Evolutionary conservation across 2,113 vertebrate species (phyloP), one percentile per base, ranked within the genome.

Genomic region (Trogon melanurus): DNA sequence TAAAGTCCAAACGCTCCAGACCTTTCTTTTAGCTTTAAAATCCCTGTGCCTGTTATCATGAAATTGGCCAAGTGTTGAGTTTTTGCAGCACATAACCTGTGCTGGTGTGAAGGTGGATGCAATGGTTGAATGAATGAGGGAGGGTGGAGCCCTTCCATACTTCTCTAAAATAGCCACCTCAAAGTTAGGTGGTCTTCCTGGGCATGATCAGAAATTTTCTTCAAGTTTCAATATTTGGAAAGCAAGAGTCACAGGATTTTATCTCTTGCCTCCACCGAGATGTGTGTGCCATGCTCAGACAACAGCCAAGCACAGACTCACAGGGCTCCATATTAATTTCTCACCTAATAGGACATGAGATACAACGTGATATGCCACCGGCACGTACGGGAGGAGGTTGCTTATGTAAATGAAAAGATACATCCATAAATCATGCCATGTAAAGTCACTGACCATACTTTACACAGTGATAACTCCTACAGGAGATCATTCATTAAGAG

Each of bases 141-240:
- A 85, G 51, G 53, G 57, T 48, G 91, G 86, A 92, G 67, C 71
- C 88, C 85, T 78, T 47, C 85, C 45, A 53, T 29, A 5, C 45
- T 48, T 62, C 89, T 71, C 74, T 26, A 45, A 29, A 73, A 82
- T 50, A 50, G 58, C 79, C 48, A 26, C 67, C 66, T 58, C 85
- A 69, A 84, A 96, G 69, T 18, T 47, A 91, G 89, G 71, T 88
- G 79, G 36, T 87, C 88, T 80, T 71, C 47, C 71, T 5, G 10
- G 50, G 19, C 16, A 57, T 26, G 18, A 73, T 18, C 58, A 92
- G 71, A 85, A 96, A 90, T 81, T 34, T 44, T 61, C 90, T 88
- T 86, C 79, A 86, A 27, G 41, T 96, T 95, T 93, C 90, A 80
- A 20, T 60, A 53, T 88, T 41, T 94, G 79, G 76, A 83, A 93